Evolutionary conservation across 2,113 vertebrate species (phyloP).

Genomic region (Phyllostomus discolor): DNA sequence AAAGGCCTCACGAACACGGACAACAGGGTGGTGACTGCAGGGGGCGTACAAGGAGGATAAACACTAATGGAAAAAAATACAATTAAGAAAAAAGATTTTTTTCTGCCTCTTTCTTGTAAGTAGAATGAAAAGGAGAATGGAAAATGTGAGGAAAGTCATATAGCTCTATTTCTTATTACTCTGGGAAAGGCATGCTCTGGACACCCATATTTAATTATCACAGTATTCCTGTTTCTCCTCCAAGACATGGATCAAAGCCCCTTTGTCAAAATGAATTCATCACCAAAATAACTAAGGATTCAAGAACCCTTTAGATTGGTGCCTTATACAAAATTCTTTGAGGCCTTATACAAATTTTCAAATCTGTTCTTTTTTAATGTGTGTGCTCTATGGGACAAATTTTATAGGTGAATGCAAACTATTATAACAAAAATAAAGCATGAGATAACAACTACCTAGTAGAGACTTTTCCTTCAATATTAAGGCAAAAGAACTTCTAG

Average conservation of each 20-base stretch:
- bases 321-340: background rate
- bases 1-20: too few species aligned
- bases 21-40: too few species aligned
- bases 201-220: background rate
- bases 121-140: background rate
- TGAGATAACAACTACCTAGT: background rate
- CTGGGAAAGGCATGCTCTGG: background rate
- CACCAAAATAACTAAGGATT: background rate
- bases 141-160: background rate
- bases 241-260: background rate
- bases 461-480: background rate
- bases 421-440: background rate
- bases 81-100: background rate
- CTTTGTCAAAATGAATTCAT: background rate
- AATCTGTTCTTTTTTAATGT: background rate
- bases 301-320: background rate
- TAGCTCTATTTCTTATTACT: background rate
- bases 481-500: constrained; percentile 17
- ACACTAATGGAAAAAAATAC: too few species aligned
- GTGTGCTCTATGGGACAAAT: background rate
- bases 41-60: too few species aligned
- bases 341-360: background rate
- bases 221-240: background rate
- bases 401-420: background rate
- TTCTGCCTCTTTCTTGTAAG: background rate